phyloP scores from a whole-genome alignment of 64 coral and sea anemone species.

The Montipora efflorescens region DNA sequence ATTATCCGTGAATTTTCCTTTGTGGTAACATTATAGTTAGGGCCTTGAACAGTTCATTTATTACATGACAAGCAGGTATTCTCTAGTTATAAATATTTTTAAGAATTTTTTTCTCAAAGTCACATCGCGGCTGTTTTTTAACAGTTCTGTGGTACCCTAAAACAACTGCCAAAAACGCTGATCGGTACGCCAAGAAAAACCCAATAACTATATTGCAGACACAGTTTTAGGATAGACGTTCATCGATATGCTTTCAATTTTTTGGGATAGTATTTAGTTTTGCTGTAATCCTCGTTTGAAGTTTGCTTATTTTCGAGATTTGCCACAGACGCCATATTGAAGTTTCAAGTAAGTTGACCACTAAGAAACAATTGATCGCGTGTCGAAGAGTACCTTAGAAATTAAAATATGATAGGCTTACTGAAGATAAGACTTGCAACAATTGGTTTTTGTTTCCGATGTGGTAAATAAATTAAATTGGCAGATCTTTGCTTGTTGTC shows the following conservation, averaged over 20 bases:
- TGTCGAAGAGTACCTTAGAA: slow-evolving; percentile 23
- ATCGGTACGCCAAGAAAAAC: background rate
- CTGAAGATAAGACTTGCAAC: background rate
- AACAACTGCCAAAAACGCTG: background rate
- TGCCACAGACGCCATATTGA: background rate
- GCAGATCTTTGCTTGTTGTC: slow-evolving; percentile 11
- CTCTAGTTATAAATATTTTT: background rate
- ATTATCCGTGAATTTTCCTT: background rate
- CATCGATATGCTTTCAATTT: background rate
- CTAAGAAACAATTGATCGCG: background rate
- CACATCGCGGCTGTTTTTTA: background rate
- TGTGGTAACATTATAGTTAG: background rate
- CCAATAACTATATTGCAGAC: background rate
- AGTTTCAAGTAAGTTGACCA: background rate
- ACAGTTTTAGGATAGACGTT: background rate
- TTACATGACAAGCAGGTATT: background rate
- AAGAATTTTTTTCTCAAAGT: background rate
- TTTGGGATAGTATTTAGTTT: slow-evolving; percentile 2
- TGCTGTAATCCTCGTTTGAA: background rate
- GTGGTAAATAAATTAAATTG: background rate
- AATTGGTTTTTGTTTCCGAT: background rate
- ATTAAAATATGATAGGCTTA: background rate
- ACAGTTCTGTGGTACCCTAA: background rate
- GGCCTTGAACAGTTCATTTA: background rate
- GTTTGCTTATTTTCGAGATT: slow-evolving; percentile 15